Conservation (phyloP, 2,113 vertebrate species). For the Euleptes europaea region DNA sequence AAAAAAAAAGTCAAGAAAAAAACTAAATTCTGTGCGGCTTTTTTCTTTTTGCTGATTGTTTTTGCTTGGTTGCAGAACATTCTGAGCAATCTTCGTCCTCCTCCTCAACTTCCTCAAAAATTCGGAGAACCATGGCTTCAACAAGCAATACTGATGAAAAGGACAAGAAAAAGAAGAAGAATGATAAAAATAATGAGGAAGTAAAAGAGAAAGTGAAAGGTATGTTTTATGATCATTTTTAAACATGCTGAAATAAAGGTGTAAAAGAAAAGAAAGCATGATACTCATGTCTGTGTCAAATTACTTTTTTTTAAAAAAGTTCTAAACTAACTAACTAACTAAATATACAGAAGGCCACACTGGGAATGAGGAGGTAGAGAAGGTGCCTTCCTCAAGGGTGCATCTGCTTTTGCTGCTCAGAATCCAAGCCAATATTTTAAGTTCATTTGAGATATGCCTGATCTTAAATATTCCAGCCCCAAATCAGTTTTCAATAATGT, state of each 20-base stretch:
- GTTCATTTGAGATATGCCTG: too few relatives aligned
- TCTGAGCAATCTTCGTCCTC: slow-evolving; percentile 68
- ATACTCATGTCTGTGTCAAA: too few relatives aligned
- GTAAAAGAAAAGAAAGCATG: not conserved
- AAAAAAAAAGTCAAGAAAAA: not conserved
- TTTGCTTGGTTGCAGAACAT: slow-evolving; percentile 68
- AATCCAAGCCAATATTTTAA: too few relatives aligned
- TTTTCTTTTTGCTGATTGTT: slow-evolving; percentile 41
- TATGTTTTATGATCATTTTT: slow-evolving; percentile 64
- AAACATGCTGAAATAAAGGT: not conserved
- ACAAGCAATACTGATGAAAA: slow-evolving; percentile 57
- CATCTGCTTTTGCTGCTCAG: not conserved
- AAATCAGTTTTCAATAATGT: not conserved
- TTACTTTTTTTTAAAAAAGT: too few relatives aligned
- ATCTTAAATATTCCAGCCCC: not conserved
- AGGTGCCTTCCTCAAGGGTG: not conserved
- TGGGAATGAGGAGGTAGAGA: not conserved
- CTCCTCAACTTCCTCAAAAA: slow-evolving; percentile 64
- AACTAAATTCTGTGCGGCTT: not conserved
- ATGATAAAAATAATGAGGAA: slow-evolving; percentile 50
- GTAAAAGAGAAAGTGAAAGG: slow-evolving; percentile 66
- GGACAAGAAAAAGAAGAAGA: not conserved
- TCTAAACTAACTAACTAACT: too few relatives aligned
- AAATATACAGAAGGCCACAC: not conserved
- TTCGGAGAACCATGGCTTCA: slow-evolving; percentile 68